phyloP scores from a whole-genome alignment of 2,797 vertebrate genomes.

The Sibirionetta formosa region DNA sequence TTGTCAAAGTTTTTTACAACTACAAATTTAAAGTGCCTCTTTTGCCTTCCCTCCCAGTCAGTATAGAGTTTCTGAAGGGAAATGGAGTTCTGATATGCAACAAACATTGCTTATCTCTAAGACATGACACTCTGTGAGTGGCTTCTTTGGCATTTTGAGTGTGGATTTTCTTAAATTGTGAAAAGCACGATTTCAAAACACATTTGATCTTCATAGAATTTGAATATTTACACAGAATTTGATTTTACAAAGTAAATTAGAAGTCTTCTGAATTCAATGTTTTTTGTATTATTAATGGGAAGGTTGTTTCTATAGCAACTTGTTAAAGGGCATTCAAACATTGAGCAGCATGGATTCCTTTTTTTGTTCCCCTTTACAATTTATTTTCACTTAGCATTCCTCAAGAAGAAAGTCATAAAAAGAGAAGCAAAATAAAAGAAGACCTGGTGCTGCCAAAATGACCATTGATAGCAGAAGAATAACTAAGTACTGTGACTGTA shows the following conservation, averaged over 20 bases:
- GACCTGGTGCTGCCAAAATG: not conserved
- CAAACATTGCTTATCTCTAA: not conserved
- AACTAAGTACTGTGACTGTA: not conserved
- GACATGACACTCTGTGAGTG: not conserved
- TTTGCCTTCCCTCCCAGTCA: not conserved
- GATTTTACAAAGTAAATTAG: not conserved
- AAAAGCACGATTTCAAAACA: not conserved
- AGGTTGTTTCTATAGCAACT: not conserved
- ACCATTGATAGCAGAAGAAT: not conserved
- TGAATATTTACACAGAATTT: conserved; percentile 1
- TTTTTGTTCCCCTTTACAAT: not conserved
- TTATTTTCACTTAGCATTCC: not conserved
- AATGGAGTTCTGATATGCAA: not conserved
- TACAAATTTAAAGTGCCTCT: not conserved
- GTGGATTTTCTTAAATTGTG: not conserved
- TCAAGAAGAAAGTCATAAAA: not conserved
- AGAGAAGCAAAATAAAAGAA: not conserved
- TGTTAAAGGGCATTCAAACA: not conserved
- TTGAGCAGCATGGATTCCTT: not conserved
- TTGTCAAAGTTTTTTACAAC: not conserved
- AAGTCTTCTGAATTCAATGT: not conserved
- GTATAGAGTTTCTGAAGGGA: not conserved
- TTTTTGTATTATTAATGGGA: not conserved
- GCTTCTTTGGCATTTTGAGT: not conserved
- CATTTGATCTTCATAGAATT: not conserved